Evolutionary conservation across 2,797 vertebrate genomes (phyloP).

Genomic region (Valencia hispanica): DNA sequence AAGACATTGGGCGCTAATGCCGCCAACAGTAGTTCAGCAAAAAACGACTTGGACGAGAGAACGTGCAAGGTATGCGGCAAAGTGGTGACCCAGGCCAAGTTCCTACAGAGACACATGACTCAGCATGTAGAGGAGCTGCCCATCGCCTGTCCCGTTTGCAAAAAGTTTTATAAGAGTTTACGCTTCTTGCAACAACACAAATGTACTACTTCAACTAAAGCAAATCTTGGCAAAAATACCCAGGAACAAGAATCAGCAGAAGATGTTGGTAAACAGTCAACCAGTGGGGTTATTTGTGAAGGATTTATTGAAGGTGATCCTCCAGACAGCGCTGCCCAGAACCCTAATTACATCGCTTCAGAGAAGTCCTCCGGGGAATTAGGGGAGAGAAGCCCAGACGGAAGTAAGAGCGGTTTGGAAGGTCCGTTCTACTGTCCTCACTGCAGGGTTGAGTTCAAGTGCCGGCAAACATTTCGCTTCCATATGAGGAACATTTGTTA

Average conservation of each 20-base stretch:
- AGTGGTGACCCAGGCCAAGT: conserved; percentile 56
- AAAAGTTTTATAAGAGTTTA: conserved; percentile 65
- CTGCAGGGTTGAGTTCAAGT: conserved; percentile 77
- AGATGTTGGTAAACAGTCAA: conserved; percentile 44
- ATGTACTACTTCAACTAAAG: conserved; percentile 48
- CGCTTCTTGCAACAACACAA: conserved; percentile 71
- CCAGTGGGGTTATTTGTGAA: conserved; percentile 28
- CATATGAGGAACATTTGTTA: conserved; percentile 78
- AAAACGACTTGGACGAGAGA: conserved; percentile 61
- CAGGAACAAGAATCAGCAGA: conserved; percentile 13
- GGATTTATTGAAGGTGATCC: conserved; percentile 30
- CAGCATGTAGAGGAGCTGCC: conserved; percentile 59
- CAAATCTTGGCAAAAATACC: conserved; percentile 31
- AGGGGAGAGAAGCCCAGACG: conserved; percentile 49
- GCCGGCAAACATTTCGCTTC: conserved; percentile 74
- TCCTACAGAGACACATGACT: conserved; percentile 67
- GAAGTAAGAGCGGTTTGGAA: conserved; percentile 45
- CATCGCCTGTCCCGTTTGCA: conserved; percentile 58
- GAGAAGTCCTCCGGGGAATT: conserved; percentile 39
- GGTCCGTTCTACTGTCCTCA: conserved; percentile 75
- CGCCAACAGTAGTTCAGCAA: conserved; percentile 17
- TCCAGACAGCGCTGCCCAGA: conserved; percentile 22
- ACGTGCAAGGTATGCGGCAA: conserved; percentile 70
- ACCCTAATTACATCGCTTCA: conserved; percentile 34
- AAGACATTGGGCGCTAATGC: conserved; percentile 29